Evolutionary conservation across 37 sponge, comb jelly and placozoan genomes (phyloP), one percentile per base, ranked within the genome.

Genomic region (Mnemiopsis leidyi): DNA sequence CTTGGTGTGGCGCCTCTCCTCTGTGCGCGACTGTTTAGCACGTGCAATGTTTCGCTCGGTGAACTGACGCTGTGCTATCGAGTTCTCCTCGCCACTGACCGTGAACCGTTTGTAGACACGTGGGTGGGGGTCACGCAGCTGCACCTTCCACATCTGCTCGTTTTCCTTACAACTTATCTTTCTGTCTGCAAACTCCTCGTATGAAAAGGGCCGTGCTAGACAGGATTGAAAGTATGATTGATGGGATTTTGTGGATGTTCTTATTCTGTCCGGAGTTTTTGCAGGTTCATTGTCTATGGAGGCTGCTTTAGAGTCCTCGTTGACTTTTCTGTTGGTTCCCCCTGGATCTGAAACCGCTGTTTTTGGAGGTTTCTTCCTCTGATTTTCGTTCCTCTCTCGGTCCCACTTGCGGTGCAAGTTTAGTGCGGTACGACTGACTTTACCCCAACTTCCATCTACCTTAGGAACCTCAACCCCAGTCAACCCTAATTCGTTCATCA

Each of bases 181-280:
- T 23, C 82, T 28, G 37, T 79, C 82, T 33, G 82, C 82, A 33
- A 79, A 79, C 36, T 79, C 82, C 21, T 79, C 82, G 82, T 79
- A 79, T 13, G 82, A 30, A 36, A 79, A 79, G 37, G 82, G 82
- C 34, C 34, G 23, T 23, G 82, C 82, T 16, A 79, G 82, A 35
- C 82, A 79, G 35, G 82, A 33, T 0, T 31, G 32, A 23, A 79
- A 79, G 82, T 79, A 79, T 1, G 82, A 79, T 33, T 79, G 32
- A 29, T 79, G 2, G 32, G 35, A 36, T 36, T 79, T 28, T 1
- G 35, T 79, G 82, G 82, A 23, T 7, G 82, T 36, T 33, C 82
- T 34, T 71, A 28, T 71, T 28, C 75, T n/a, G 26, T 71, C 30
- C 5, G 61, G 61, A 48, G 61, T 18, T 48, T 48, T 48, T 16